Evolutionary conservation across 1,140 invertebrate species (phyloP).

Genomic region (Drosophila chauvacae): DNA sequence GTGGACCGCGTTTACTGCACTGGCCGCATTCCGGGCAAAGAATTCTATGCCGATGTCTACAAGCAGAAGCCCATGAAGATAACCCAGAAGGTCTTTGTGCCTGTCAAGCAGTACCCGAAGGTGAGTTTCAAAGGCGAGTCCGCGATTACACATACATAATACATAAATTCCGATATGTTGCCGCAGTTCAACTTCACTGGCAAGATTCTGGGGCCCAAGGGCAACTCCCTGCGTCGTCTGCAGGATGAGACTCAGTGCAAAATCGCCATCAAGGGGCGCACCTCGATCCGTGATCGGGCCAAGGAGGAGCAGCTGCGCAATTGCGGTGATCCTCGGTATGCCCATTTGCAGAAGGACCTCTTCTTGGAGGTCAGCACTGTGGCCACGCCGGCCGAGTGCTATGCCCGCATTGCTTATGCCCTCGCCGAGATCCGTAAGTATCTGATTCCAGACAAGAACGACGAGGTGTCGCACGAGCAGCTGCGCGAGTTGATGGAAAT

Average conservation of each 20-base stretch:
- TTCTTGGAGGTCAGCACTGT: constrained; percentile 95
- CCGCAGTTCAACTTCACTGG: constrained; percentile 96
- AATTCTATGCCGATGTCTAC: constrained; percentile 81
- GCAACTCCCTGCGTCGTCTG: constrained; percentile 93
- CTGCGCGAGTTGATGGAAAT: constrained; percentile 81
- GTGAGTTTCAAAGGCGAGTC: constrained; percentile 85
- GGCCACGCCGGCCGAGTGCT: constrained; percentile 93
- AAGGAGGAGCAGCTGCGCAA: constrained; percentile 95
- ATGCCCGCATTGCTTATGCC: constrained; percentile 93
- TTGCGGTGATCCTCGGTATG: constrained; percentile 93
- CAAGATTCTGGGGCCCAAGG: constrained; percentile 95
- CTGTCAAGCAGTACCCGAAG: constrained; percentile 92
- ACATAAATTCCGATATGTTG: background rate
- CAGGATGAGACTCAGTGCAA: constrained; percentile 96
- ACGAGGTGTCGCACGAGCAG: constrained; percentile 81
- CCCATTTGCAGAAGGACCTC: constrained; percentile 94
- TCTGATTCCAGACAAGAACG: constrained; percentile 88
- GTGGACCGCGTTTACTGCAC: constrained; percentile 76
- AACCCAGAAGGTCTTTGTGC: constrained; percentile 91
- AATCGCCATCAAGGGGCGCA: constrained; percentile 94
- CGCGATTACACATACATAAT: background rate
- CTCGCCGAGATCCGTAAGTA: constrained; percentile 91
- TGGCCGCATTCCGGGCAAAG: constrained; percentile 76
- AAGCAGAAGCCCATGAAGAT: constrained; percentile 91
- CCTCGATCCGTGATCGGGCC: constrained; percentile 94